Conservation (phyloP, 2,113 vertebrate species). For the Pitta sordida region DNA sequence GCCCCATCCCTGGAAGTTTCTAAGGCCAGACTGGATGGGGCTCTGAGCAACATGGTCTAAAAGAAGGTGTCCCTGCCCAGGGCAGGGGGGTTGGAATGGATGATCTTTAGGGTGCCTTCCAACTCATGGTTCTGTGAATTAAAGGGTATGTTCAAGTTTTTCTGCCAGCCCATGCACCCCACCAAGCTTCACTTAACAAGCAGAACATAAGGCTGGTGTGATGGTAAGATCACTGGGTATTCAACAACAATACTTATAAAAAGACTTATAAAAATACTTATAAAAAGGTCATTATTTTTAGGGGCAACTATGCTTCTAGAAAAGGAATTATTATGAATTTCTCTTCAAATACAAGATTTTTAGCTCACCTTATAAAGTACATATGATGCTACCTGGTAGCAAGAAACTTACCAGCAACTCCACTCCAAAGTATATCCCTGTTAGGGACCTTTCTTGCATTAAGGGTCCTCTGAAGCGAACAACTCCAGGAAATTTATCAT, state of each 20-base stretch:
- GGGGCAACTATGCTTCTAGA: not conserved
- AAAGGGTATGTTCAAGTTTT: not conserved
- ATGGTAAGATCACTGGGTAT: fast-evolving
- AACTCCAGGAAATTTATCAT: constrained; percentile 90
- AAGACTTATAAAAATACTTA: too few relatives aligned
- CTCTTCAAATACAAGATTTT: not conserved
- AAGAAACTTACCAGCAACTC: constrained; percentile 91
- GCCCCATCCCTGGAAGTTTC: not conserved
- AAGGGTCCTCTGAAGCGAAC: constrained; percentile 94
- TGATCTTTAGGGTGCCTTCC: not conserved
- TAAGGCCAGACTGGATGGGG: not conserved
- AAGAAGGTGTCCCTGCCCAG: not conserved
- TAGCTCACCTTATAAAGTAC: not conserved
- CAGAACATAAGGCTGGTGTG: not conserved
- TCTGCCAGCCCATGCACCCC: not conserved
- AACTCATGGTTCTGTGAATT: not conserved
- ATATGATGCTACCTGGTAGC: not conserved
- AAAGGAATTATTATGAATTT: not conserved
- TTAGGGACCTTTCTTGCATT: constrained; percentile 87
- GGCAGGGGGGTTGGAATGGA: not conserved
- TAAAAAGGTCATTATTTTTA: not conserved
- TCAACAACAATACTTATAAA: not conserved
- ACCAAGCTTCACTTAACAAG: not conserved
- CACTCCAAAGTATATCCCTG: constrained; percentile 95
- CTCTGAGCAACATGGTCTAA: not conserved